These are phyloP conservation scores for Microcebus murinus DNA, from an alignment of 2,113 vertebrate species.

Conservation along the genomic window DNA sequence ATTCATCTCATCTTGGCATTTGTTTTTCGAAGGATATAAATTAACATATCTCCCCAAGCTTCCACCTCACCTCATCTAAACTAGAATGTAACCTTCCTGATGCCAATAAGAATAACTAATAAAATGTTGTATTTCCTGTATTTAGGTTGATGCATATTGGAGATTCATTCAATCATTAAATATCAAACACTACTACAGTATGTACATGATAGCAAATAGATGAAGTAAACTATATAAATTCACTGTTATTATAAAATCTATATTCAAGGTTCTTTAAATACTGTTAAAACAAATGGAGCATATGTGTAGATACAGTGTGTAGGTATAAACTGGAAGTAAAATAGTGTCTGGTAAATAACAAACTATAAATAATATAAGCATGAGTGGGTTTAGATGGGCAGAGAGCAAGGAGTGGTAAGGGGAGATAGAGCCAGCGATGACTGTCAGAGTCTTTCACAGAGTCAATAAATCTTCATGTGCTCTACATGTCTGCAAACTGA, in stretches of 20 bases:
- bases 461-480: background rate
- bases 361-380: background rate
- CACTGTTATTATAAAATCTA: background rate
- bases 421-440: background rate
- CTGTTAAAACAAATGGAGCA: background rate
- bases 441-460: background rate
- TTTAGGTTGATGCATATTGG: background rate
- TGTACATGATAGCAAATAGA: background rate
- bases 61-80: background rate
- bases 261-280: background rate
- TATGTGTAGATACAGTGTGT: background rate
- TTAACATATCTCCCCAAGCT: background rate
- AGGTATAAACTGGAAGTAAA: background rate
- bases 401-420: too few relatives aligned
- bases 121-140: background rate
- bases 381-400: background rate
- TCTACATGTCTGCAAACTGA: background rate
- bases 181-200: background rate
- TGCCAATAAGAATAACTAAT: background rate
- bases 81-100: background rate
- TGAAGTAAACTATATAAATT: background rate
- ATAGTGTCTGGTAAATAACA: background rate
- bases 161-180: background rate
- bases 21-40: background rate
- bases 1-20: background rate